Evolutionary conservation across 2,888 invertebrate species (phyloP).

Genomic region (Hydriomena furcata): DNA sequence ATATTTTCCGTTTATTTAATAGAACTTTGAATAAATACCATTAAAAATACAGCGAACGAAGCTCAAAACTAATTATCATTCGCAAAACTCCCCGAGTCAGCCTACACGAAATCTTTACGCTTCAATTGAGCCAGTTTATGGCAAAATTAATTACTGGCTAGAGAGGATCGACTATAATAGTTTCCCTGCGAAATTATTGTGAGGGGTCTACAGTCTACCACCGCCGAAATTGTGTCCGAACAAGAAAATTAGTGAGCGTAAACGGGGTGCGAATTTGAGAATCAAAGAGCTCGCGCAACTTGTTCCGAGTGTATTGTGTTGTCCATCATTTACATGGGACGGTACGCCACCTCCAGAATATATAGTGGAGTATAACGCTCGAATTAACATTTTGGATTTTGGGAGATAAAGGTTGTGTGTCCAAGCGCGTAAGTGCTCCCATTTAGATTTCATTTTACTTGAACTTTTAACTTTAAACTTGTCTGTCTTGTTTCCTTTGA

Average conservation of each 20-base stretch:
- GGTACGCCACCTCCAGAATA: slow-evolving; percentile 62
- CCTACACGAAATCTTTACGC: slow-evolving; percentile 79
- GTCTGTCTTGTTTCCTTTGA: no score
- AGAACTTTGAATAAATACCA: slow-evolving; percentile 59
- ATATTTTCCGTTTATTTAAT: slow-evolving; percentile 40
- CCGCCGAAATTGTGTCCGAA: slow-evolving; percentile 79
- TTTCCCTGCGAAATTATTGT: slow-evolving; percentile 80
- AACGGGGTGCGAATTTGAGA: slow-evolving; percentile 81
- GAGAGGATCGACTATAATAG: slow-evolving; percentile 82
- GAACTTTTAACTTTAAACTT: background rate
- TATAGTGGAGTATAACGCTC: slow-evolving; percentile 54
- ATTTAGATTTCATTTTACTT: background rate
- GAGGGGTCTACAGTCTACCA: slow-evolving; percentile 66
- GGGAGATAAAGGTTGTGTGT: slow-evolving; percentile 34
- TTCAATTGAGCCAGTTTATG: slow-evolving; percentile 81
- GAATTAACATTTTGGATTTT: slow-evolving; percentile 56
- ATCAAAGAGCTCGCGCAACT: slow-evolving; percentile 76
- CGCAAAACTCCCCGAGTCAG: slow-evolving; percentile 66
- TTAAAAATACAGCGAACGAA: slow-evolving; percentile 45
- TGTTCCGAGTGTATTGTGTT: slow-evolving; percentile 71
- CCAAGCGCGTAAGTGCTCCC: slow-evolving; percentile 3
- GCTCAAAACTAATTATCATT: slow-evolving; percentile 73
- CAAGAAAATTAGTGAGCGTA: slow-evolving; percentile 83
- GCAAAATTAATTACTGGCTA: slow-evolving; percentile 81
- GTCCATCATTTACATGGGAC: slow-evolving; percentile 77